phyloP scores from a whole-genome alignment of 2,888 invertebrate species.

The Chorisops tibialis region DNA sequence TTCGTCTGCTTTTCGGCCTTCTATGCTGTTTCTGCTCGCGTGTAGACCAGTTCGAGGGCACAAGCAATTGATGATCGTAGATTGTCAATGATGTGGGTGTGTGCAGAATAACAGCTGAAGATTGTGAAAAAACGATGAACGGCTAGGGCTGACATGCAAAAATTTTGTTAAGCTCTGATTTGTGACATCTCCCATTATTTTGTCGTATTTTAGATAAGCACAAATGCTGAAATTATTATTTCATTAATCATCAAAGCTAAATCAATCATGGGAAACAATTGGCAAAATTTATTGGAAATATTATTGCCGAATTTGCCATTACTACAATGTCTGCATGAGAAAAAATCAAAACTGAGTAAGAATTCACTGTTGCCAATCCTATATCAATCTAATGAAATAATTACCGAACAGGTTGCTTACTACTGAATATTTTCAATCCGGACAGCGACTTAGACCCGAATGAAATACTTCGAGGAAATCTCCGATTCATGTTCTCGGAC shows the following conservation, averaged over 20 bases:
- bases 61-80: too few species aligned
- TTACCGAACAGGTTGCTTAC: slow-evolving; percentile 24
- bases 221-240: slow-evolving; percentile 41
- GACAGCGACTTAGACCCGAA: slow-evolving; percentile 31
- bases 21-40: too few species aligned
- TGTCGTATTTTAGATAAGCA: slow-evolving; percentile 30
- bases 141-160: too few species aligned
- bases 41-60: too few species aligned
- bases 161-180: too few species aligned
- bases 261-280: slow-evolving; percentile 37
- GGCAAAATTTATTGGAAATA: slow-evolving; percentile 37
- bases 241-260: slow-evolving; percentile 43
- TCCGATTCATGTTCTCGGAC: slow-evolving; percentile 43
- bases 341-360: not conserved
- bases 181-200: too few species aligned
- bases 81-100: too few species aligned
- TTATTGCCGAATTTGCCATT: slow-evolving; percentile 42
- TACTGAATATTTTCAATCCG: slow-evolving; percentile 43
- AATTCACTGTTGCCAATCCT: not conserved
- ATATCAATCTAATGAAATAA: too few species aligned
- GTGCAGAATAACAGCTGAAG: too few species aligned
- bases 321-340: slow-evolving; percentile 38
- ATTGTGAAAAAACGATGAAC: too few species aligned
- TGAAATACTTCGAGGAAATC: slow-evolving; percentile 37
- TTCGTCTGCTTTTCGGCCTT: too few species aligned